These are phyloP conservation scores for Nephrotoma guestfalica DNA, from an alignment of 2,888 invertebrate genomes.

Conservation along the genomic window DNA sequence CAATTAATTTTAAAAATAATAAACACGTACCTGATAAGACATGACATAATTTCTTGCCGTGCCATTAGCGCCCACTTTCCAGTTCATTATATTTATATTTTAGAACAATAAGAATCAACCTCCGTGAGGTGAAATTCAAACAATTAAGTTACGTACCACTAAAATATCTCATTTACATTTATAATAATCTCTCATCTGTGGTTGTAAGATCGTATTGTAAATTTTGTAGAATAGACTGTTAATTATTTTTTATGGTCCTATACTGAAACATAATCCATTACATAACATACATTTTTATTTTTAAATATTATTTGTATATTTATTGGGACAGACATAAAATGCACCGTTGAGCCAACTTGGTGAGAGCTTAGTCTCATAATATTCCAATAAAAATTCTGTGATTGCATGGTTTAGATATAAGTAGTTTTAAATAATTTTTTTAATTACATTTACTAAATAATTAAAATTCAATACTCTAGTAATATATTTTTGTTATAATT, in stretches of 20 bases:
- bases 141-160: neutral
- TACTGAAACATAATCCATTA: neutral
- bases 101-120: neutral
- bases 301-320: neutral
- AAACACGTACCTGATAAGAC: neutral
- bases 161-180: neutral
- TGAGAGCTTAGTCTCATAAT: neutral
- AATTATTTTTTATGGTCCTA: neutral
- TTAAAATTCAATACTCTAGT: too few relatives aligned
- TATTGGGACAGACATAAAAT: neutral
- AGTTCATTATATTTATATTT: neutral
- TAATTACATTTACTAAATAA: neutral
- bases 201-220: neutral
- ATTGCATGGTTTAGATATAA: neutral
- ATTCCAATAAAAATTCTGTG: neutral
- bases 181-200: neutral
- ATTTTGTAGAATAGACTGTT: neutral
- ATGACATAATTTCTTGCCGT: neutral
- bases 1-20: neutral
- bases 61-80: neutral
- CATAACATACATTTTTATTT: neutral
- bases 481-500: neutral
- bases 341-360: neutral
- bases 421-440: neutral
- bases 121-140: neutral